Conservation (phyloP, 2,888 invertebrate genomes). For the Agrochola circellaris region DNA sequence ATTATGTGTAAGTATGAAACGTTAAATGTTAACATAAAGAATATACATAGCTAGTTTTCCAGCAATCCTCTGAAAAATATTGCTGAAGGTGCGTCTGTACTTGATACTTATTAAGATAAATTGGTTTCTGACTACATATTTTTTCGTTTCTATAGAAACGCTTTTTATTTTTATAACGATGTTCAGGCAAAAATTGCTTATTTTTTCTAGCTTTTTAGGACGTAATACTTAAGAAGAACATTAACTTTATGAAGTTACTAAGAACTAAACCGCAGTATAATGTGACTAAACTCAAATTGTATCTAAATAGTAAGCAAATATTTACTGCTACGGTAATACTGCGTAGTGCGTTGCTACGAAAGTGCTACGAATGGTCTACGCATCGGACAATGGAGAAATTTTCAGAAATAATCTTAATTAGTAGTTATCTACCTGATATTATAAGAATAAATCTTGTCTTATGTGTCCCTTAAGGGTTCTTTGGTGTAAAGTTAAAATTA, state of each 20-base stretch:
- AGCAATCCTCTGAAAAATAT: not conserved
- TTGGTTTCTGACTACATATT: not conserved
- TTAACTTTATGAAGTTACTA: not conserved
- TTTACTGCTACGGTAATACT: not conserved
- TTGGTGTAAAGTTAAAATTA: constrained; percentile 17
- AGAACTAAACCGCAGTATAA: not conserved
- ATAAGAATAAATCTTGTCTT: constrained; percentile 34
- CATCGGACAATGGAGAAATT: constrained; percentile 1
- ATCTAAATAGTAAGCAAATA: not conserved
- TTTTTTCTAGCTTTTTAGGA: not conserved
- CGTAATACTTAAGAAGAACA: not conserved
- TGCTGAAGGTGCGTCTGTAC: not conserved
- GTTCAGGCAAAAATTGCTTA: not conserved
- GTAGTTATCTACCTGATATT: constrained; percentile 9
- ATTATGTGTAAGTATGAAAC: not conserved
- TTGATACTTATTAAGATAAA: not conserved
- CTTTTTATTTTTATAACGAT: not conserved
- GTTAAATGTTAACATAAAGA: not conserved
- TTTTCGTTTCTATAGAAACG: not conserved
- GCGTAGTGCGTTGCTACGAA: constrained; percentile 39
- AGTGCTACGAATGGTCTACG: constrained; percentile 28
- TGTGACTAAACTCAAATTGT: not conserved
- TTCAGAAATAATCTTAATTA: constrained; percentile 21
- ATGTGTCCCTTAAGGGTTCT: constrained; percentile 11
- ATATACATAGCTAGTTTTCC: not conserved